Evolutionary conservation across 2,113 vertebrate genomes (phyloP).

Genomic region (Martes martes): DNA sequence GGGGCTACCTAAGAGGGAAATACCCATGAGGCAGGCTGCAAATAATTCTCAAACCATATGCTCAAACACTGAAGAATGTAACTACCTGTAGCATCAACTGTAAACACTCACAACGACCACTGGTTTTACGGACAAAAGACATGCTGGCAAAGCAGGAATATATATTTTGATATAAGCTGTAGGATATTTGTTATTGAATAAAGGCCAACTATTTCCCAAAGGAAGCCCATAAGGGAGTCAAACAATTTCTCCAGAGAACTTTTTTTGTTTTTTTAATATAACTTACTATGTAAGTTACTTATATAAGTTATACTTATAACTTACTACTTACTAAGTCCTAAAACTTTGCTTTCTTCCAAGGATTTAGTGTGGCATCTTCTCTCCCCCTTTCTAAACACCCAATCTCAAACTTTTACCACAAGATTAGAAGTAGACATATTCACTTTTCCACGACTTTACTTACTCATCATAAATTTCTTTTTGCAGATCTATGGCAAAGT

Average conservation of each 20-base stretch:
- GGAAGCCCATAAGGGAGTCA: neutral
- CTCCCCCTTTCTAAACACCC: neutral
- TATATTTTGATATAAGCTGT: neutral
- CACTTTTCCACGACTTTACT: conserved; percentile 63
- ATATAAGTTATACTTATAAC: too few species aligned
- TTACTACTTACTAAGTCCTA: neutral
- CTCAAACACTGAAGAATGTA: neutral
- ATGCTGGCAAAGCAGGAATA: neutral
- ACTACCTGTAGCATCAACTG: neutral
- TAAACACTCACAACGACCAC: neutral
- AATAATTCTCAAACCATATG: neutral
- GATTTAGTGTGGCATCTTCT: neutral
- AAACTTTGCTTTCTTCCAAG: neutral
- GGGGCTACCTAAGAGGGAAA: neutral
- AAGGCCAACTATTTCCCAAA: neutral
- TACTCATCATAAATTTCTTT: conserved; percentile 92
- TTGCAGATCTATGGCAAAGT: conserved; percentile 93
- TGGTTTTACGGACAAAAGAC: neutral
- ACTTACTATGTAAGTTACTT: neutral
- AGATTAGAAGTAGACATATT: neutral
- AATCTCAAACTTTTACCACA: neutral
- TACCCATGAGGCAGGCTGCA: neutral
- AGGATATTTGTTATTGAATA: neutral
- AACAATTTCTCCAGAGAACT: neutral
- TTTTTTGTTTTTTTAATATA: neutral